Base-by-base conservation (phyloP, 2,888 invertebrate species). In the Synanthedon andrenaeformis region DNA sequence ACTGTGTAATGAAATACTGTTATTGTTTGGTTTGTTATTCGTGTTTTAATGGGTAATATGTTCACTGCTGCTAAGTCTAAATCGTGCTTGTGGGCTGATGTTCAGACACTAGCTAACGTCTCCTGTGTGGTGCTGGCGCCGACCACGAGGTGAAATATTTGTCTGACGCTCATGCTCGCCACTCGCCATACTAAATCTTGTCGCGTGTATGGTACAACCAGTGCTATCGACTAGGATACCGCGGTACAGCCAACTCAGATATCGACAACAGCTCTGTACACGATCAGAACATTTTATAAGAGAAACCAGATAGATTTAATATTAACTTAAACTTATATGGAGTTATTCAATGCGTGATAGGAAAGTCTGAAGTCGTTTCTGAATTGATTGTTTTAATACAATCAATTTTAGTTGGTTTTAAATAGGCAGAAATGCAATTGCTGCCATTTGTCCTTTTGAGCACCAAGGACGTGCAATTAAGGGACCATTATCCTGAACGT, bases 81-180 rank as follows among this genome's bases (percentile, higher is more conserved):
- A 35, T 35, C 35, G 35, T 35, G 35, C 35, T 35, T 35, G 8
- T 35, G 3, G 35, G 10, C 35, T 10, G 10, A 35, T 35, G 35
- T 35, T 35, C 35, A 35, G 35, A 35, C 35, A 14, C 45, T 14
- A 45, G 45, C 45, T 45, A 45, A 13, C 45, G 45, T 45, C 45
- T 13, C 45, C 51, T 58, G 69, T 70, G 12, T 13, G 49, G 69
- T 66, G 62, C 59, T 65, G 72, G 76, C 74, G 76, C 75, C 69
- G 67, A 66, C 55, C 72, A 61, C 74, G 71, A 74, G 74, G 76
- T 83, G 77, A 82, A 80, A 80, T 82, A 85, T 83, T 76, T 77
- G 77, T 78, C 73, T 75, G 75, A 73, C 67, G 65, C 66, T 66
- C 63, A 64, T 62, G 60, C 63, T 64, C 65, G 65, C 64, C 65